Percentiles rank a stretch among this genome's conserved stretches.
Conservation (phyloP, 2,113 vertebrate species). For the Etia nguti region DNA sequence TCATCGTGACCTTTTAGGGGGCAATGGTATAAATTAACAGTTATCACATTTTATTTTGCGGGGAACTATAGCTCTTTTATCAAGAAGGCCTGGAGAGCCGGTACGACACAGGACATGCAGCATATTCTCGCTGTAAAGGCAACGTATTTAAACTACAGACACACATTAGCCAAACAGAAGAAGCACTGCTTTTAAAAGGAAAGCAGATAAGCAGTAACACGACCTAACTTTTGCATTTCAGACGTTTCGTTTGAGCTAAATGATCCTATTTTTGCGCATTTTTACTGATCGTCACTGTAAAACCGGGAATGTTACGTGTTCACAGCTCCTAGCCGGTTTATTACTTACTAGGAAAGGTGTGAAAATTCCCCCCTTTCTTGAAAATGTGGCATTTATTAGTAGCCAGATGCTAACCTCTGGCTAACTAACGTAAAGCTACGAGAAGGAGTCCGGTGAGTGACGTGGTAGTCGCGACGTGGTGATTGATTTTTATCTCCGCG, state of each 20-base stretch:
- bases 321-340: rapidly evolving
- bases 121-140: neutral
- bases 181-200: neutral
- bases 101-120: neutral
- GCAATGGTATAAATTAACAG: neutral
- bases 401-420: constrained; percentile 36
- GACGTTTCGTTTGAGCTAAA: neutral
- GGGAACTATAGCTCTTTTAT: neutral
- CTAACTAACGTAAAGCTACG: neutral
- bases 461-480: neutral
- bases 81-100: neutral
- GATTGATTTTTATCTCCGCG: neutral
- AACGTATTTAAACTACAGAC: neutral
- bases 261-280: rapidly evolving
- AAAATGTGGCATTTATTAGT: neutral
- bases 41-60: neutral
- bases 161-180: neutral
- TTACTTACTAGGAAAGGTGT: constrained; percentile 14
- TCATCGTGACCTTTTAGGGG: neutral
- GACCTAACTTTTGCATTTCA: neutral
- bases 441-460: constrained; percentile 39
- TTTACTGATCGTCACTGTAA: neutral
- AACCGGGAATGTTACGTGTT: neutral
- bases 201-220: neutral
- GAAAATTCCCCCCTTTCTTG: neutral